Percentiles rank a stretch among this genome's conserved stretches.
phyloP scores from a whole-genome alignment of 2,113 vertebrate genomes.

The Microtus oregoni region DNA sequence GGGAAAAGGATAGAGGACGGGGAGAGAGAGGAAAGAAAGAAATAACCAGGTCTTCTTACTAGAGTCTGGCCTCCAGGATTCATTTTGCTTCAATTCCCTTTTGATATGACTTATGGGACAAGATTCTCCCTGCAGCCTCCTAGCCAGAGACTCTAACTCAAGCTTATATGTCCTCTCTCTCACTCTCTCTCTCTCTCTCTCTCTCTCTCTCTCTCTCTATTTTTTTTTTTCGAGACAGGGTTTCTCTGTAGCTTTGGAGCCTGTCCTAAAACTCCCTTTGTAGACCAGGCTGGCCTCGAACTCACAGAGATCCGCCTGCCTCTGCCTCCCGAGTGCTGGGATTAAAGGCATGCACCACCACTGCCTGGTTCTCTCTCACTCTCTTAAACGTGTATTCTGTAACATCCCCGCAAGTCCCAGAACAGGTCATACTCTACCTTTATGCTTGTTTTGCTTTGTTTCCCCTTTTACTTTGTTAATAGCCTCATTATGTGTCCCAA shows the following conservation, averaged over 20 bases:
- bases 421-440: background rate
- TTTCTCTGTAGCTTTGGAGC: too few species aligned
- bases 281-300: too few species aligned
- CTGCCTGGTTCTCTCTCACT: background rate
- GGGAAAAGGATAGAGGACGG: background rate
- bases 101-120: background rate
- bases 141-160: too few species aligned
- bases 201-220: too few species aligned
- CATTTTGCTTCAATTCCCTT: background rate
- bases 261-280: too few species aligned
- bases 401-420: background rate
- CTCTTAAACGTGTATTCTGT: background rate
- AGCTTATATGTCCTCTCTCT: background rate
- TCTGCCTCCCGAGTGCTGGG: too few species aligned
- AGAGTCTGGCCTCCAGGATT: background rate
- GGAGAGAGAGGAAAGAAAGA: background rate
- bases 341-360: too few species aligned
- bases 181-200: too few species aligned
- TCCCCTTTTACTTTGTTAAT: background rate
- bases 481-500: background rate
- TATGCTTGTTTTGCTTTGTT: background rate
- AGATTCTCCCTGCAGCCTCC: background rate
- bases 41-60: background rate
- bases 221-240: too few species aligned
- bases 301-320: too few species aligned